Evolutionary conservation across 2,888 invertebrate genomes (phyloP).

Genomic region (Aplocera efformata): DNA sequence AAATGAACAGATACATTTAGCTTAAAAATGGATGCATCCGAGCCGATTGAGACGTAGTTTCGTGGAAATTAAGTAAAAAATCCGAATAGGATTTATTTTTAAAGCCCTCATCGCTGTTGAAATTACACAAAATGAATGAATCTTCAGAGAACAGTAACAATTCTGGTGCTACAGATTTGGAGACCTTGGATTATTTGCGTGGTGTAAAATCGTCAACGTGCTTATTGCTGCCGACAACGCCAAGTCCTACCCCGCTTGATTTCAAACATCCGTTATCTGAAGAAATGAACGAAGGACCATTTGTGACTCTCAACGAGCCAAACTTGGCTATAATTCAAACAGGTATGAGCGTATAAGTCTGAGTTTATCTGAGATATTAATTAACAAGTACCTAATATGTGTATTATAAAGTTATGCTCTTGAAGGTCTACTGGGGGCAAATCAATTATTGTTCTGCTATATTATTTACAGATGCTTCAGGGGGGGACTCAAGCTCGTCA

Average conservation of each 20-base stretch:
- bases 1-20: too few species aligned
- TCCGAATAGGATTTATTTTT: too few species aligned
- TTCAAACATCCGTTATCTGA: constrained; percentile 81
- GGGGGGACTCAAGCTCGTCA: constrained; percentile 73
- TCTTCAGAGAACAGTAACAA: constrained; percentile 49
- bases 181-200: constrained; percentile 65
- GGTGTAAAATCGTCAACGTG: constrained; percentile 85
- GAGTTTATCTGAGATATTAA: background rate
- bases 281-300: constrained; percentile 70
- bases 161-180: constrained; percentile 50
- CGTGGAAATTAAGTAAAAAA: too few species aligned
- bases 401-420: too few species aligned
- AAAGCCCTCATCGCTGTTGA: too few species aligned
- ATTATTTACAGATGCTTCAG: constrained; percentile 52
- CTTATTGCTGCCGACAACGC: constrained; percentile 80
- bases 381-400: too few species aligned
- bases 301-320: constrained; percentile 54
- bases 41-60: too few species aligned
- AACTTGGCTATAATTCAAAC: constrained; percentile 55
- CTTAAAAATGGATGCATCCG: too few species aligned
- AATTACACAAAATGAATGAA: constrained; percentile 52
- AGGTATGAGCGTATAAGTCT: constrained; percentile 39
- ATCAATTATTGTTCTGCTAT: background rate
- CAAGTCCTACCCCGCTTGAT: constrained; percentile 81
- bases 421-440: background rate